These are phyloP conservation scores for Clusia tigrina DNA, from an alignment of 2,888 invertebrate species.

Conservation along the genomic window DNA sequence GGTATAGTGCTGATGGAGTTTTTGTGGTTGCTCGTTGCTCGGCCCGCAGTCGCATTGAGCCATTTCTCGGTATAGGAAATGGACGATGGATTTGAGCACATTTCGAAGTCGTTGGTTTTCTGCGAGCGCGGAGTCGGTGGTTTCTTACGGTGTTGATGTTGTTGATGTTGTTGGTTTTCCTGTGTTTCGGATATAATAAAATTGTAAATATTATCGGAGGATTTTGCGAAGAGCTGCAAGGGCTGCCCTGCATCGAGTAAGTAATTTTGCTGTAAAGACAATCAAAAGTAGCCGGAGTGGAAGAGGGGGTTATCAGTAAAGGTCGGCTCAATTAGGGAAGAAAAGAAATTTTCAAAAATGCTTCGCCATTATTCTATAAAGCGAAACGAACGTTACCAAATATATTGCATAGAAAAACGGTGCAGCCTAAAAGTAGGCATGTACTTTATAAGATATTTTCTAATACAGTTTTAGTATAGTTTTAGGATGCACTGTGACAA, in stretches of 20 bases:
- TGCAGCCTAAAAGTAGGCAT: too few species aligned
- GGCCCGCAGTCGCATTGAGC: constrained; percentile 46
- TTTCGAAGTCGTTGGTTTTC: constrained; percentile 25
- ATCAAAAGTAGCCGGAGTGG: too few species aligned
- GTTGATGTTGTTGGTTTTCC: constrained; percentile 19
- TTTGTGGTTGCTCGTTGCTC: constrained; percentile 40
- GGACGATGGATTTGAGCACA: not conserved
- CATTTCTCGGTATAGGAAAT: constrained; percentile 53
- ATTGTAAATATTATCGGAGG: constrained; percentile 44
- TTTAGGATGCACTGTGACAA: too few species aligned
- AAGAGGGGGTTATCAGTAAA: too few species aligned
- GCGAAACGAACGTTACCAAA: too few species aligned
- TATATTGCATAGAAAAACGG: too few species aligned
- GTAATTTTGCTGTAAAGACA: constrained; percentile 42
- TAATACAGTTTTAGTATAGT: too few species aligned
- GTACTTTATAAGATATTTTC: too few species aligned
- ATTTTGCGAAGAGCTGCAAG: constrained; percentile 27
- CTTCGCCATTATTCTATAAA: too few species aligned
- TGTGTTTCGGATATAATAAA: constrained; percentile 41
- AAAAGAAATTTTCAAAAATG: too few species aligned
- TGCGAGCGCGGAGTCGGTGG: constrained; percentile 34
- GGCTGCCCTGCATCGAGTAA: constrained; percentile 39
- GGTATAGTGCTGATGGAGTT: constrained; percentile 44
- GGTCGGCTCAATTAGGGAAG: too few species aligned
- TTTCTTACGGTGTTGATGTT: constrained; percentile 16